These are phyloP conservation scores for Dyspetes luteomarginatus DNA, from an alignment of 2,888 invertebrate species.

Conservation along the genomic window DNA sequence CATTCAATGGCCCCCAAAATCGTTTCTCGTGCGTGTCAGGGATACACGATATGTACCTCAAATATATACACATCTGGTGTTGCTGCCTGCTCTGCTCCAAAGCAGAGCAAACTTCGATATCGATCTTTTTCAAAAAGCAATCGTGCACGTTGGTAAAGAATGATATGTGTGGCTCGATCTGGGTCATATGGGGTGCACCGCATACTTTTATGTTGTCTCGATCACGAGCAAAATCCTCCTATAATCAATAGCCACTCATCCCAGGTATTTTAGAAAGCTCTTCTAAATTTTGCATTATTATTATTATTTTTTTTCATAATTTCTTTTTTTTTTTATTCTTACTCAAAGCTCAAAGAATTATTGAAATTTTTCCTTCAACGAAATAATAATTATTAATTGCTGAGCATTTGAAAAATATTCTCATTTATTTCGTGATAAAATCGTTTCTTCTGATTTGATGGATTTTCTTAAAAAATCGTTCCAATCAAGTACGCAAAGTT, in stretches of 20 bases:
- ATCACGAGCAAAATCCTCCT: background rate
- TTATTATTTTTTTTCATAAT: too few species aligned
- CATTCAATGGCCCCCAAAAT: constrained; percentile 50
- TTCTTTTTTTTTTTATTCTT: too few species aligned
- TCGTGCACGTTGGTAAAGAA: constrained; percentile 18
- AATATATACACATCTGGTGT: background rate
- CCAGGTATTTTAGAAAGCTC: background rate
- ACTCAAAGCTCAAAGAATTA: too few species aligned
- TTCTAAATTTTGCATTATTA: too few species aligned
- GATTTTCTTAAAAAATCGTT: too few species aligned
- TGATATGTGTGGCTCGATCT: background rate
- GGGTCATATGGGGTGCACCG: constrained; percentile 42
- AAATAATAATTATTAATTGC: too few species aligned
- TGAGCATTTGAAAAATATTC: too few species aligned
- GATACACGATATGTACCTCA: background rate
- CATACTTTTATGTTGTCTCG: constrained; percentile 13
- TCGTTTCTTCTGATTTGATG: too few species aligned
- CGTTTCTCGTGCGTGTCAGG: constrained; percentile 39
- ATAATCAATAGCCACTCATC: background rate
- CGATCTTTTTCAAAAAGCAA: constrained; percentile 38
- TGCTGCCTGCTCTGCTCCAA: background rate
- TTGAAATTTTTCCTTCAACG: too few species aligned
- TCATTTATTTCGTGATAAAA: too few species aligned
- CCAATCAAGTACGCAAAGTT: too few species aligned
- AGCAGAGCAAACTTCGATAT: too few species aligned